Evolutionary conservation across 2,113 vertebrate genomes (phyloP), one percentile per base, ranked within the genome.

Genomic region (Aix galericulata): DNA sequence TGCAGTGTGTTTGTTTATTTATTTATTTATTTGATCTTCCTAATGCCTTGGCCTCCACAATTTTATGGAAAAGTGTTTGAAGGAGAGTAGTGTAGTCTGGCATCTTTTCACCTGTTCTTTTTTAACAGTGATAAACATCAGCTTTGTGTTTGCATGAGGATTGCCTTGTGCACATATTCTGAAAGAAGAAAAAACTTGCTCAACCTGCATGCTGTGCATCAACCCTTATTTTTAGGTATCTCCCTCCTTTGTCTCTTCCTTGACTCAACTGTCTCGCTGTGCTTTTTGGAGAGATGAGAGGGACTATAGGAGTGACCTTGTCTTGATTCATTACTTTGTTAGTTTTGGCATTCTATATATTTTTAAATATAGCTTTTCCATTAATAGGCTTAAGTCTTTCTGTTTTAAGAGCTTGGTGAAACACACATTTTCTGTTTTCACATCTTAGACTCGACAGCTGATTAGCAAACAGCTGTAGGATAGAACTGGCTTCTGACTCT

Each of bases 341-440:
- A 88, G 94, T 82, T 96, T 97, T 96, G 95, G 93, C 94, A 82
- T 95, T 90, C 93, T 84, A 22, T 88, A 50, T 42, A 69, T 93
- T 91, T 95, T 96, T 94, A 97, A 88, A 95, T 95, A 95, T 89
- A 86, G 56, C n/a, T 88, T 95, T 96, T 93, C 93, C 81, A 90
- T 95, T 95, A 94, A 93, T 90, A 97, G 96, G 38, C 66, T 84
- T 40, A 88, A 94, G 42, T 82, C 79, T 74, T 94, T 94, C 74
- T 96, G 76, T n/a, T 95, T 92, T 76, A 91, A 87, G 79, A 60
- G 62, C 87, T 46, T 82, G 56, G 44, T 75, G 86, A 88, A 89
- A 80, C 11, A 63, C 8, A 78, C 5, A 0, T 94, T 94, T 78
- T 82, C 46, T 91, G 26, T 62, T 84, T 46, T 89, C 38, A 71